Base-by-base conservation (phyloP, 2,888 invertebrate genomes). In the Drosophila melanosoma region DNA sequence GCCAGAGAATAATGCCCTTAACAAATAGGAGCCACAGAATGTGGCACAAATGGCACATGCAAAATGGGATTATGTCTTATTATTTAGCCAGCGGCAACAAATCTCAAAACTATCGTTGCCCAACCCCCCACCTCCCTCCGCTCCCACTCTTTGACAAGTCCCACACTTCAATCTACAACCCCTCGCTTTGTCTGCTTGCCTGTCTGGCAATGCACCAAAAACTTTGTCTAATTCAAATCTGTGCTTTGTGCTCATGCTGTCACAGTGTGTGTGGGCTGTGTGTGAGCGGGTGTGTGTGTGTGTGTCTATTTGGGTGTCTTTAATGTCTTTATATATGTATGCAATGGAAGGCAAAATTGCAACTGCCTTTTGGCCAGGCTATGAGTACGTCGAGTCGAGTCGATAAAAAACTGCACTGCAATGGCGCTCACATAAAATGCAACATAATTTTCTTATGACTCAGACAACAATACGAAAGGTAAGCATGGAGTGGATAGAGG, bases 391-490 rank as follows among this genome's bases (percentile, higher is more conserved):
- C 38, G 45, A 54, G 57, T 60, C 36, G 58, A 71, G 66, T 71
- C 72, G 75, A 86, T 83, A 86, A 83, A 45, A 83, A 83, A 77
- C 78, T 73, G 75, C 86, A 73, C 73, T 76, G 81, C 78, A 74
- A 64, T 70, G 64, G 74, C 69, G 74, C 66, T 66, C 77, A 83
- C 89, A 87, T 90, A 87, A 87, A 90, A 81, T 87, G 89, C 89
- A 87, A 87, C 90, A 90, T 90, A 89, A 87, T 90, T 87, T 87
- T 87, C 87, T 87, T 87, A 87, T 87, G 90, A 87, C 74, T 90
- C 89, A 17, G n/a, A 66, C 64, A 75, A 40, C 20, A 53, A 38
- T 45, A 23, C 42, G 49, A 52, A 56, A 75, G 54, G 64, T 71
- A 53, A 72, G 53, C 5, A 36, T 17, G 29, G 26, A 15, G 35